phyloP scores from a whole-genome alignment of 1,140 invertebrate genomes.

The Achatina immaculata region DNA sequence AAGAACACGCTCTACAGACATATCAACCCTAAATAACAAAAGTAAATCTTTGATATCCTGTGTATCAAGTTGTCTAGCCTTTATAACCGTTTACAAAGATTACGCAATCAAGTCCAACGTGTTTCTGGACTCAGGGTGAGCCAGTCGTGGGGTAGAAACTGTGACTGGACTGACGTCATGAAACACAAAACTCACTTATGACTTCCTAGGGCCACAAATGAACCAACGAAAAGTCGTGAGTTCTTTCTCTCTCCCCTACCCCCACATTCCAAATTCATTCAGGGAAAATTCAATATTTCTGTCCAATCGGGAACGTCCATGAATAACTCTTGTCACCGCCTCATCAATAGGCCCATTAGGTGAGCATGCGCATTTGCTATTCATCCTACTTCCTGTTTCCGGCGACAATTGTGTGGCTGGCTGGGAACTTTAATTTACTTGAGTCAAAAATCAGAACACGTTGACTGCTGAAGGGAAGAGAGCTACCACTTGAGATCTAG shows the following conservation, averaged over 20 bases:
- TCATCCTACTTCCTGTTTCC: constrained; percentile 37
- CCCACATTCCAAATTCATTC: background rate
- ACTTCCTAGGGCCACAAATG: background rate
- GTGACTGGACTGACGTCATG: background rate
- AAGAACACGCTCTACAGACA: no score
- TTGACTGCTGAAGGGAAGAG: background rate
- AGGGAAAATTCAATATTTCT: constrained; percentile 37
- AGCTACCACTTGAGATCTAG: background rate
- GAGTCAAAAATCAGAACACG: background rate
- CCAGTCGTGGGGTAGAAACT: no score
- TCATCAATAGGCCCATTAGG: constrained; percentile 35
- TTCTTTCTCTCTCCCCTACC: background rate
- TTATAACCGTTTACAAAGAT: no score
- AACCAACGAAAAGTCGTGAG: background rate
- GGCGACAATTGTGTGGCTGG: constrained; percentile 8
- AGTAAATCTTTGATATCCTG: no score
- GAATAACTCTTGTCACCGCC: constrained; percentile 32
- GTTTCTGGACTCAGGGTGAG: no score
- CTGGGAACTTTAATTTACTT: constrained; percentile 33
- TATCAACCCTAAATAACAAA: no score
- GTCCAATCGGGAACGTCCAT: constrained; percentile 21
- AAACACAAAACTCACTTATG: background rate
- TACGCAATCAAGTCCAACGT: no score
- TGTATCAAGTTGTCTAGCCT: no score
- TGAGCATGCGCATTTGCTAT: constrained; percentile 41